A percentile compares a stretch with the other conserved stretches of the same genome.
Conservation (phyloP, 2,113 vertebrate genomes). For the Pelmatolapia mariae region DNA sequence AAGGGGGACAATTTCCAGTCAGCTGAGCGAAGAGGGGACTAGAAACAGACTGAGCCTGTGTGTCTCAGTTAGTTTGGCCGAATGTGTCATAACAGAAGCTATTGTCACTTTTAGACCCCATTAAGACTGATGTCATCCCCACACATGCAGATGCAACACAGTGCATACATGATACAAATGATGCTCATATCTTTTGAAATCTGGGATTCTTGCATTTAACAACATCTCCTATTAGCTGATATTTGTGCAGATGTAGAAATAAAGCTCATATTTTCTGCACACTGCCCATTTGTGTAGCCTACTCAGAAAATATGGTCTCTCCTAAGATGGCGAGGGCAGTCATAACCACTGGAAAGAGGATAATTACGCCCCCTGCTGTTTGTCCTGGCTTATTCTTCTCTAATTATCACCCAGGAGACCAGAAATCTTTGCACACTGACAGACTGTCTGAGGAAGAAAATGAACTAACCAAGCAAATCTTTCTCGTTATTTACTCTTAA, state of each 20-base stretch:
- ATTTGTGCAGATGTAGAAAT: neutral
- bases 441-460: conserved; percentile 32
- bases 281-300: neutral
- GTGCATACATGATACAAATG: neutral
- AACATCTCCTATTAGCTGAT: neutral
- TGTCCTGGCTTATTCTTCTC: conserved; percentile 5
- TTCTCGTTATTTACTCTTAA: conserved; percentile 7
- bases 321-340: neutral
- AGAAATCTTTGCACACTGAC: conserved; percentile 11
- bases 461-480: conserved; percentile 14
- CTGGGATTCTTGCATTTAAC: neutral
- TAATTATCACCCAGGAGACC: conserved; percentile 61
- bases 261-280: neutral
- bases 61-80: neutral
- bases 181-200: neutral
- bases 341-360: conserved; percentile 4
- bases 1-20: conserved; percentile 27
- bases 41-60: neutral
- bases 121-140: neutral
- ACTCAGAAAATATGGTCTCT: neutral
- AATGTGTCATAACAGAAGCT: conserved; percentile 6
- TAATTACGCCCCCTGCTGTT: conserved; percentile 51
- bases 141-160: neutral
- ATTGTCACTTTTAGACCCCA: neutral
- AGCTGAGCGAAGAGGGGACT: neutral